phyloP scores from a whole-genome alignment of 2,888 invertebrate genomes.

The Pristionchus mayeri region DNA sequence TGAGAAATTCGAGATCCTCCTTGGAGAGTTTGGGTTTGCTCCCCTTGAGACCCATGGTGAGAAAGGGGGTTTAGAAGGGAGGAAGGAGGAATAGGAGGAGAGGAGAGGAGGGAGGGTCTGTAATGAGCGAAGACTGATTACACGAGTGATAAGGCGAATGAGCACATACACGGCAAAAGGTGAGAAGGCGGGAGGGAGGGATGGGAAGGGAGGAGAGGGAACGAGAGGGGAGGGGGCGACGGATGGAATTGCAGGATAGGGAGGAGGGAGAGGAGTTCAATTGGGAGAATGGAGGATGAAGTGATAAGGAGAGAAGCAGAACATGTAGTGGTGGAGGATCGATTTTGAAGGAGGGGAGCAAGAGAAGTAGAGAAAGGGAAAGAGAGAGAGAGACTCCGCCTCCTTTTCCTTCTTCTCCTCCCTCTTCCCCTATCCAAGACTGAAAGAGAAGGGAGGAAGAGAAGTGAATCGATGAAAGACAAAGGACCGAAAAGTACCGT shows the following conservation, averaged over 20 bases:
- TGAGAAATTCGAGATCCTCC: constrained; percentile 98
- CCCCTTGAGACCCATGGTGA: constrained; percentile 75
- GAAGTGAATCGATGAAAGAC: background rate
- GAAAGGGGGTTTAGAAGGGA: constrained; percentile 1
- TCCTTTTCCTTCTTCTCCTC: constrained; percentile 1
- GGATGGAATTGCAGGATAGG: no score
- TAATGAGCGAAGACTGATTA: background rate
- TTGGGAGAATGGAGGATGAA: background rate
- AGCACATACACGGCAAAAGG: background rate
- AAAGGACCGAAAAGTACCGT: background rate
- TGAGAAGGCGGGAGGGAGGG: background rate
- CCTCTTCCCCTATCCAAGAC: constrained; percentile 29
- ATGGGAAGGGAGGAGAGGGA: background rate
- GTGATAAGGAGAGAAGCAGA: constrained; percentile 15
- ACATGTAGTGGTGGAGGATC: background rate
- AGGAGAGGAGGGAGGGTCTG: background rate
- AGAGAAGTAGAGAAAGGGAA: background rate
- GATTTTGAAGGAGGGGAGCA: background rate
- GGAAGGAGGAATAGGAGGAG: constrained; percentile 6
- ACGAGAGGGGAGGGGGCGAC: background rate
- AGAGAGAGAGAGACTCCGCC: constrained; percentile 9
- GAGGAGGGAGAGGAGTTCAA: background rate
- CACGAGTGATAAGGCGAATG: background rate
- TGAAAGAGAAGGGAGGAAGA: constrained; percentile 25
- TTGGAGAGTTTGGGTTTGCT: constrained; percentile 76